Evolutionary conservation across 1,140 invertebrate species (phyloP).

Genomic region (Oryctes rhinoceros): DNA sequence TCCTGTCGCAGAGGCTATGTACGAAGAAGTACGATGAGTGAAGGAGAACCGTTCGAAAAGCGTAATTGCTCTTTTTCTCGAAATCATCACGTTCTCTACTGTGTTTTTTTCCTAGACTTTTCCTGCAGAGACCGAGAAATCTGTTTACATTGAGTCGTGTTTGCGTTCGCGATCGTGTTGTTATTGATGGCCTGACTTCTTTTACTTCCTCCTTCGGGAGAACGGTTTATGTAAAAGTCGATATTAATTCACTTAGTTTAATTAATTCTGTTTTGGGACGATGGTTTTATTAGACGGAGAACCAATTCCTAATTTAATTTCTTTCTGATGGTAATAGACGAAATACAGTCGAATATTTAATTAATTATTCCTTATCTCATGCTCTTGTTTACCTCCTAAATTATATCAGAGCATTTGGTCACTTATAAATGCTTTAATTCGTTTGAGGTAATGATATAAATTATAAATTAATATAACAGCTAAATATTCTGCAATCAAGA

Average conservation of each 20-base stretch:
- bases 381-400: background rate
- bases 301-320: background rate
- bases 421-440: too few relatives aligned
- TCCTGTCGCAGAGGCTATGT: background rate
- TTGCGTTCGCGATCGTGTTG: conserved; percentile 28
- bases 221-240: conserved; percentile 28
- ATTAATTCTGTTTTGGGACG: conserved; percentile 14
- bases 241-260: conserved; percentile 28
- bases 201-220: background rate
- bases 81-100: background rate
- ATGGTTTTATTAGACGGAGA: conserved; percentile 1
- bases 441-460: too few relatives aligned
- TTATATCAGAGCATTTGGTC: background rate
- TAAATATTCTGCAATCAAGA: too few relatives aligned
- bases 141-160: conserved; percentile 31
- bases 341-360: background rate
- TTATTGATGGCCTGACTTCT: conserved; percentile 27
- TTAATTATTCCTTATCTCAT: background rate
- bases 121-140: background rate
- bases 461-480: too few relatives aligned
- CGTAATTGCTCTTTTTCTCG: conserved; percentile 6
- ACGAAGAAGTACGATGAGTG: conserved; percentile 9
- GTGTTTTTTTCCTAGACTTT: conserved; percentile 5
- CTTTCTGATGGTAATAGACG: background rate
- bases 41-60: background rate